Evolutionary conservation across 2,113 vertebrate genomes (phyloP), one percentile per base, ranked within the genome.

Genomic region (Pangasianodon gigas): DNA sequence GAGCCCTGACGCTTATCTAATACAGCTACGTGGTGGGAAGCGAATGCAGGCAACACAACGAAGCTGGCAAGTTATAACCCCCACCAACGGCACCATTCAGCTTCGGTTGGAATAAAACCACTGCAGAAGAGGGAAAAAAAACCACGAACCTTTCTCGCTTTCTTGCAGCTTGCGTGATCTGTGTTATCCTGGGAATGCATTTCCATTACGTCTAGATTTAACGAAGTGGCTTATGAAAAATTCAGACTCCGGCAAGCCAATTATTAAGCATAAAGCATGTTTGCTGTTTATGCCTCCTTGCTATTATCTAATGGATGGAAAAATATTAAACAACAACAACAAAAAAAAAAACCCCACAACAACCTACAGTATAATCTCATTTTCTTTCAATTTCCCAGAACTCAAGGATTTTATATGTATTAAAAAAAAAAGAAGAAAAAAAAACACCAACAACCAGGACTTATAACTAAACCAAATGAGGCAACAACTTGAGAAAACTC

Each of bases 161-260:
- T 77, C 41, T 7, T n/a, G 77, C 46, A 32, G 79, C 29, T 54
- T 32, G 51, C 51, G 3, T 9, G 29, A 32, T 80, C 11, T 16
- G 71, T 21, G 7, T 75, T 75, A 11, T 82, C 79, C n/a, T 19
- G n/a, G 48, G 51, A 82, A 16, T 4, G 16, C n/a, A 10, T 82
- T 82, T 54, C 51, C 16, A 54, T 82, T 54, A 54, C 29, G 19
- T 54, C 48, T 19, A 18, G 16, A 56, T 82, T 82, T 54, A 32
- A 82, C n/a, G 3, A 82, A 54, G 46, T 26, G 13, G 44, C 46
- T 80, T 80, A 82, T 82, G 79, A 82, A 56, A 82, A 82, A 82
- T 32, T 82, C 48, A n/a, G 18, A 81, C 51, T 32, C 51, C 6
- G 16, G 51, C 16, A 4, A 82, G 51, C 14, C 51, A n/a, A 54